Percentiles rank a stretch among this genome's conserved stretches.
Evolutionary conservation across 2,797 vertebrate genomes (phyloP).

Genomic region (Sebastolobus altivelis): DNA sequence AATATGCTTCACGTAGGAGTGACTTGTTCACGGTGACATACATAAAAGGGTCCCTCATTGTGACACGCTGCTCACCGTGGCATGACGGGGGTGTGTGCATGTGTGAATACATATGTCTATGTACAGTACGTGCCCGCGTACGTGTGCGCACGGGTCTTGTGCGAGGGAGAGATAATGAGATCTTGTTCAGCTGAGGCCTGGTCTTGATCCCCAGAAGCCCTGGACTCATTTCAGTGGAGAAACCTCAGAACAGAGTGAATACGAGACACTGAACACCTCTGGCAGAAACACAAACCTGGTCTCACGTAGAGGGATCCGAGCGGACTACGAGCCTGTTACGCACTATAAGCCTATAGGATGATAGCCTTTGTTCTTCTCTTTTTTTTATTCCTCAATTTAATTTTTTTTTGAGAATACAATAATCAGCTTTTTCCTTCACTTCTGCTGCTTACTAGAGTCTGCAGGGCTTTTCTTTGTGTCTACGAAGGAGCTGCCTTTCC

Average conservation of each 20-base stretch:
- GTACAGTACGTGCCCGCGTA: slow-evolving; percentile 36
- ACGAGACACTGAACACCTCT: slow-evolving; percentile 67
- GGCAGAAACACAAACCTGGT: slow-evolving; percentile 65
- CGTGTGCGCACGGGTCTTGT: slow-evolving; percentile 54
- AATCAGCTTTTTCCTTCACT: not conserved
- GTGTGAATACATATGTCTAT: slow-evolving; percentile 58
- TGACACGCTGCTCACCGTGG: slow-evolving; percentile 64
- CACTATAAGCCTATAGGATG: slow-evolving; percentile 40
- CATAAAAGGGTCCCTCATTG: slow-evolving; percentile 64
- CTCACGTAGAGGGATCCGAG: slow-evolving; percentile 45
- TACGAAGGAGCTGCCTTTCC: not conserved
- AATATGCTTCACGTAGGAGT: slow-evolving; percentile 32
- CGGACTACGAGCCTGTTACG: slow-evolving; percentile 23
- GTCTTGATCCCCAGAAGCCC: slow-evolving; percentile 84
- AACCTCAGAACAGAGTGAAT: slow-evolving; percentile 71
- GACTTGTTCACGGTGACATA: slow-evolving; percentile 68
- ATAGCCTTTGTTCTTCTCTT: slow-evolving; percentile 42
- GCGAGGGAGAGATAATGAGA: slow-evolving; percentile 80
- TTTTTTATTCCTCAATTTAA: slow-evolving; percentile 1
- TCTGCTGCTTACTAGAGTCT: not conserved
- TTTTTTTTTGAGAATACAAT: not conserved
- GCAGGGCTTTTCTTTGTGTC: slow-evolving; percentile 11
- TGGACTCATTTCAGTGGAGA: slow-evolving; percentile 83
- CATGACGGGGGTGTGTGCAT: slow-evolving; percentile 59
- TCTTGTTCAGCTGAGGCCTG: slow-evolving; percentile 80